Evolutionary conservation across 2,113 vertebrate species (phyloP).

Genomic region (Sakesphorus luctuosus): DNA sequence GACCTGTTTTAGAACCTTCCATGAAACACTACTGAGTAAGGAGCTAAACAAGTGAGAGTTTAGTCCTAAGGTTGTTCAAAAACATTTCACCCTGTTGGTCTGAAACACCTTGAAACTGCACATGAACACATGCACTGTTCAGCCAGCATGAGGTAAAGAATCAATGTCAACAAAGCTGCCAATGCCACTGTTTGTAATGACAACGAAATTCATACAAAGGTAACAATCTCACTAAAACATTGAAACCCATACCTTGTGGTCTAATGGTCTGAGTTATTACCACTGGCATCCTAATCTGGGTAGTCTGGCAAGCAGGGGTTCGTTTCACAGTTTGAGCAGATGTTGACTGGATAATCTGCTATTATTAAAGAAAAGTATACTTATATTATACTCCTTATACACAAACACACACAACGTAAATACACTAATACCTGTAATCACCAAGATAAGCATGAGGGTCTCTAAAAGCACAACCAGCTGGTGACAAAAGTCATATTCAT

Average conservation of each 20-base stretch:
- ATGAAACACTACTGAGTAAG: background rate
- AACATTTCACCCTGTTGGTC: background rate
- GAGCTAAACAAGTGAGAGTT: background rate
- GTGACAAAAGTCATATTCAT: conserved; percentile 54
- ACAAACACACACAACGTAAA: conserved; percentile 64
- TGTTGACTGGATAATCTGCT: conserved; percentile 69
- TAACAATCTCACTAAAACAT: conserved; percentile 60
- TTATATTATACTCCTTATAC: conserved; percentile 66
- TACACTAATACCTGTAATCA: conserved; percentile 45
- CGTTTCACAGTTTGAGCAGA: conserved; percentile 81
- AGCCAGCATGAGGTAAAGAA: conserved; percentile 4
- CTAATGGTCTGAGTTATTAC: conserved; percentile 85
- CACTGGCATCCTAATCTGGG: conserved; percentile 85
- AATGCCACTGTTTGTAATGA: conserved; percentile 10
- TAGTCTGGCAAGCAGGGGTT: conserved; percentile 69
- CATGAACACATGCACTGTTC: conserved; percentile 2
- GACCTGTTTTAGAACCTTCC: background rate
- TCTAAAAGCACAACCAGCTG: conserved; percentile 49
- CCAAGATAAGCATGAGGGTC: conserved; percentile 37
- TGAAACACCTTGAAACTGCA: background rate
- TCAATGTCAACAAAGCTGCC: background rate
- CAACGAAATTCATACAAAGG: conserved; percentile 59
- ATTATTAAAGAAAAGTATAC: conserved; percentile 70
- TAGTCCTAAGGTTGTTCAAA: background rate
- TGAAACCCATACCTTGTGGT: conserved; percentile 79